A percentile compares a stretch with the other conserved stretches of the same genome.
phyloP scores from a whole-genome alignment of 2,797 vertebrate genomes.

The Ispidina lecontei region DNA sequence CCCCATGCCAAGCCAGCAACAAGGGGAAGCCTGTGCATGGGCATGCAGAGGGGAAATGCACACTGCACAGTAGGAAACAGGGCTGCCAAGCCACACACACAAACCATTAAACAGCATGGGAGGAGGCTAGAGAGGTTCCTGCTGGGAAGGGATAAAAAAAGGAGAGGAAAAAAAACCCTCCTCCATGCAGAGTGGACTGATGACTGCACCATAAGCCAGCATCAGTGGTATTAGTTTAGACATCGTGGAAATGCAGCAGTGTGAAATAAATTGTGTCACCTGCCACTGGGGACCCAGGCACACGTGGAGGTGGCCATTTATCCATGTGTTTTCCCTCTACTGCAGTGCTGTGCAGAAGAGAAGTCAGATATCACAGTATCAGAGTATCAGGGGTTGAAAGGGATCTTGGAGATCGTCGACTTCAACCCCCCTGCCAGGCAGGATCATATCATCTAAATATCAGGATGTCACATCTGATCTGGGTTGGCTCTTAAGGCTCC shows the following conservation, averaged over 20 bases:
- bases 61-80: neutral
- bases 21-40: neutral
- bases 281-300: neutral
- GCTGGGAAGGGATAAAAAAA: neutral
- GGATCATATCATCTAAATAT: too few species aligned
- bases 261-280: neutral
- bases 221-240: neutral
- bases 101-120: neutral
- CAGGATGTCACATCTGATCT: neutral
- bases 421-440: too few species aligned
- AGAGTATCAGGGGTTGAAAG: too few species aligned
- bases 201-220: neutral
- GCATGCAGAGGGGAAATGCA: neutral
- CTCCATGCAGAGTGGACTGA: fast-evolving
- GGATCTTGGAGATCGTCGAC: too few species aligned
- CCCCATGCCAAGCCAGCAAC: neutral
- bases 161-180: neutral
- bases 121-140: neutral
- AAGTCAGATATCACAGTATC: neutral
- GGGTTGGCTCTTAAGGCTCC: neutral
- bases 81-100: conserved; percentile 16
- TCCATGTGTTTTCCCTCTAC: neutral
- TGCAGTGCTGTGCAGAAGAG: fast-evolving
- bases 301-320: neutral
- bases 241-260: fast-evolving